phyloP scores from a whole-genome alignment of 1,140 invertebrate species.

The Zaprionus capensis region DNA sequence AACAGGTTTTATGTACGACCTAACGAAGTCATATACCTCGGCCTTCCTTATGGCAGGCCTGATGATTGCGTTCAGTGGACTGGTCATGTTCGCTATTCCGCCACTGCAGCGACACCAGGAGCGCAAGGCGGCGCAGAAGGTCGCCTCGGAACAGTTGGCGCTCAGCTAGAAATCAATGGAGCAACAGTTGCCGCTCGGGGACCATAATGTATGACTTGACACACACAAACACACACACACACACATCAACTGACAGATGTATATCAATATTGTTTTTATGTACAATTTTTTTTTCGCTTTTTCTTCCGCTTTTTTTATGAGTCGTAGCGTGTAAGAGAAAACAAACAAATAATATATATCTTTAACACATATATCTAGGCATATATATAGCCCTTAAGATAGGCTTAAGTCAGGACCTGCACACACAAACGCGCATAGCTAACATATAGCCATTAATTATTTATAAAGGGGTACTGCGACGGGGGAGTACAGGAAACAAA shows the following conservation, averaged over 20 bases:
- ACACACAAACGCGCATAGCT: conserved; percentile 14
- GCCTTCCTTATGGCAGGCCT: conserved; percentile 93
- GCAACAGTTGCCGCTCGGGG: background rate
- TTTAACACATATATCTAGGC: background rate
- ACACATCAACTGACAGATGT: background rate
- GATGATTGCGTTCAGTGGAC: conserved; percentile 93
- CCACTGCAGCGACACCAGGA: conserved; percentile 87
- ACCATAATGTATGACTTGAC: background rate
- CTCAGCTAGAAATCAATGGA: conserved; percentile 59
- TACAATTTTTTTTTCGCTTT: conserved; percentile 17
- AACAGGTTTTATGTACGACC: conserved; percentile 92
- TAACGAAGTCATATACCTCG: conserved; percentile 90
- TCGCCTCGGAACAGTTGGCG: conserved; percentile 59
- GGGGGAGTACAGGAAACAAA: conserved; percentile 6
- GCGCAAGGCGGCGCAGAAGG: conserved; percentile 48
- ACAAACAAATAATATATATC: background rate
- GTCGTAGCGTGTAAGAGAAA: conserved; percentile 5
- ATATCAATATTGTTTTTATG: conserved; percentile 5
- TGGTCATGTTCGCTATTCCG: conserved; percentile 95
- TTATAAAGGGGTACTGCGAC: conserved; percentile 7
- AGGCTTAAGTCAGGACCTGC: conserved; percentile 11
- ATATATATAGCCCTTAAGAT: background rate
- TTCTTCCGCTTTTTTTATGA: background rate
- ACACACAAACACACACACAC: background rate
- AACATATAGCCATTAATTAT: conserved; percentile 26